Evolutionary conservation across 92 coral and sea anemone genomes (phyloP).

Genomic region (Palythoa grandiflora): DNA sequence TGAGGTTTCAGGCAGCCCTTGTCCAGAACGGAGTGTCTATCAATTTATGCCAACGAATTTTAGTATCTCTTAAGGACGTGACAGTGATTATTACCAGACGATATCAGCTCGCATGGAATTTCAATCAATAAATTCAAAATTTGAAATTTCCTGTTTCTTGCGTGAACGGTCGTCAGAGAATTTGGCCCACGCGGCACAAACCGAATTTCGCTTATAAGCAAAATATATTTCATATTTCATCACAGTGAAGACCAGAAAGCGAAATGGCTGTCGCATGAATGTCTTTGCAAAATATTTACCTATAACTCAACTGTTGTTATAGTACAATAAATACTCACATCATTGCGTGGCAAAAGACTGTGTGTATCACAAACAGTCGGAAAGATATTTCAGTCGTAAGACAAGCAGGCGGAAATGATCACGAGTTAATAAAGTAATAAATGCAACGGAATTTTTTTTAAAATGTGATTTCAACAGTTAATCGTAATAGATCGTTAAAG

Average conservation of each 20-base stretch:
- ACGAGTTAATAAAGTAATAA: not conserved
- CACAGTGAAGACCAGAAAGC: not conserved
- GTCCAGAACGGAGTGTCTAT: slow-evolving; percentile 1
- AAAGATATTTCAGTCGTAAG: not conserved
- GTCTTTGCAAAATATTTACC: slow-evolving; percentile 35
- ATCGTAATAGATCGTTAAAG: not conserved
- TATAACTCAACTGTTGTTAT: not conserved
- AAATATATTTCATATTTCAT: not conserved
- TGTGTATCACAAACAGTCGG: not conserved
- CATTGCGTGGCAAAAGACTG: slow-evolving; percentile 5
- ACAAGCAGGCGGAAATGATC: slow-evolving; percentile 36
- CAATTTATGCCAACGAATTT: not conserved
- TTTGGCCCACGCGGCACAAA: not conserved
- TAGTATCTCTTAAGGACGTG: not conserved
- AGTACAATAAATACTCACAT: not conserved
- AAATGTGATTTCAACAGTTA: not conserved
- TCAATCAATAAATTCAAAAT: slow-evolving; percentile 2
- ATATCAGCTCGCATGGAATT: slow-evolving; percentile 17
- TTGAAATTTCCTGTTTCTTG: slow-evolving; percentile 5
- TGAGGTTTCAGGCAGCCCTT: not conserved
- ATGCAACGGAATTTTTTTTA: slow-evolving; percentile 3
- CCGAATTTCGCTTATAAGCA: slow-evolving; percentile 4
- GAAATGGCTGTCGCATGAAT: not conserved
- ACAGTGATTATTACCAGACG: slow-evolving; percentile 8
- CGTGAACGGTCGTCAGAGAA: not conserved